Conservation (phyloP, 1,140 invertebrate species). For the Chironomus tepperi region DNA sequence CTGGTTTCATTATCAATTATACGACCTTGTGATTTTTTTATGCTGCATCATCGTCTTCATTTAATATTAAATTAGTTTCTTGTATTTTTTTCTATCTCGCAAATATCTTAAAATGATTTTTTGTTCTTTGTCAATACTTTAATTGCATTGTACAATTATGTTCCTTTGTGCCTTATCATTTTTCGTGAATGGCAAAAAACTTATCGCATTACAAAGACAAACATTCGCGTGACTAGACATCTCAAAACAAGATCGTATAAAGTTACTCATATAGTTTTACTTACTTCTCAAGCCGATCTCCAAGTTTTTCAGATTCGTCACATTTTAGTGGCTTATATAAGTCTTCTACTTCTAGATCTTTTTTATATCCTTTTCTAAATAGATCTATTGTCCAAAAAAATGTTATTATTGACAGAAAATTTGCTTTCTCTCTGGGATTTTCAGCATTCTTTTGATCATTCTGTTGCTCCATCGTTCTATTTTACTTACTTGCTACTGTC, state of each 20-base stretch:
- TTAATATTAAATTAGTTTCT: background rate
- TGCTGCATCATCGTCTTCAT: constrained; percentile 16
- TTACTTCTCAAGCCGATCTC: constrained; percentile 47
- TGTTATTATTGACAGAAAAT: constrained; percentile 28
- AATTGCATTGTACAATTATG: background rate
- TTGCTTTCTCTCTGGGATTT: constrained; percentile 30
- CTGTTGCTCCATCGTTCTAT: background rate
- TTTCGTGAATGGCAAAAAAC: background rate
- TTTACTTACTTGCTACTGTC: background rate
- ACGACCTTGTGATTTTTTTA: constrained; percentile 6
- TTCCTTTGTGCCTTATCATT: background rate
- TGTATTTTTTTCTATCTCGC: background rate
- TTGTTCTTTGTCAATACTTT: too few species aligned
- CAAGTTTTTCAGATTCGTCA: constrained; percentile 44
- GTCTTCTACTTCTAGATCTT: constrained; percentile 46
- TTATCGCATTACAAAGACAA: background rate
- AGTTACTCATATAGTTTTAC: constrained; percentile 24
- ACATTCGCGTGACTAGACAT: too few species aligned
- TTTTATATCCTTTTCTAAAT: constrained; percentile 47
- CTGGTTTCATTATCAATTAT: background rate
- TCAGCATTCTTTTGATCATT: background rate
- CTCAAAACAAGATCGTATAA: background rate
- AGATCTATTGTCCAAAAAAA: constrained; percentile 47
- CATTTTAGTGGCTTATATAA: constrained; percentile 46
- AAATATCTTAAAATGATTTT: background rate